Evolutionary conservation across 2,113 vertebrate genomes (phyloP).

Genomic region (Antennarius striatus): DNA sequence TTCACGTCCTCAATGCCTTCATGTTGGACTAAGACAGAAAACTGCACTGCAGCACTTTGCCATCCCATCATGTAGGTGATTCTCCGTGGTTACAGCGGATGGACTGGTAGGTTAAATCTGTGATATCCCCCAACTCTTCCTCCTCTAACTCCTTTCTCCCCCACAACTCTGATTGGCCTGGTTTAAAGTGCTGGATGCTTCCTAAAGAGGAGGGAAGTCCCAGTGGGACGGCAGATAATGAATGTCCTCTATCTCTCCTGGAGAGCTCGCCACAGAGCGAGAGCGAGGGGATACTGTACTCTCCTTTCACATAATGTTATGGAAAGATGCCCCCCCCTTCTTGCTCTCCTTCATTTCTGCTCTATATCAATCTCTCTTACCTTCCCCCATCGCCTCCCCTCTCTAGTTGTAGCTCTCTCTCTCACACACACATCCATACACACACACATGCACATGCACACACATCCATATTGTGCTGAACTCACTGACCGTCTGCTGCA

Average conservation of each 20-base stretch:
- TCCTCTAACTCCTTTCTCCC: conserved; percentile 23
- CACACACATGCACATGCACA: conserved; percentile 27
- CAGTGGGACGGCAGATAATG: conserved; percentile 67
- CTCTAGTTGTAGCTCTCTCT: conserved; percentile 24
- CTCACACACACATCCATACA: background rate
- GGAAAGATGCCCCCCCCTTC: conserved; percentile 9
- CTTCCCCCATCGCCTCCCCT: conserved; percentile 1
- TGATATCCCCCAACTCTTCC: conserved; percentile 5
- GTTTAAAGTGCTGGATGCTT: conserved; percentile 67
- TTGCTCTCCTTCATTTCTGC: background rate
- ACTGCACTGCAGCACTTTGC: conserved; percentile 8
- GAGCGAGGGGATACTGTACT: conserved; percentile 47
- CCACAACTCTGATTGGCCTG: conserved; percentile 54
- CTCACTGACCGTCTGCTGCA: conserved; percentile 47
- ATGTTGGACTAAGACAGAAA: conserved; percentile 20
- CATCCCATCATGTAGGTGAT: conserved; percentile 16
- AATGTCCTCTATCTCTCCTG: conserved; percentile 72
- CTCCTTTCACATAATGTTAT: conserved; percentile 36
- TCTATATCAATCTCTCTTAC: conserved; percentile 4
- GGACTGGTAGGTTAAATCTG: conserved; percentile 27
- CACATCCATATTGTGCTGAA: conserved; percentile 36
- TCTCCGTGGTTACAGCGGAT: conserved; percentile 37
- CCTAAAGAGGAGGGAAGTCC: conserved; percentile 66
- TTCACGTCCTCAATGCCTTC: conserved; percentile 33
- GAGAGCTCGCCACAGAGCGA: conserved; percentile 39